Base-by-base conservation (phyloP, 1,140 invertebrate species). In the Coelopa frigida region DNA sequence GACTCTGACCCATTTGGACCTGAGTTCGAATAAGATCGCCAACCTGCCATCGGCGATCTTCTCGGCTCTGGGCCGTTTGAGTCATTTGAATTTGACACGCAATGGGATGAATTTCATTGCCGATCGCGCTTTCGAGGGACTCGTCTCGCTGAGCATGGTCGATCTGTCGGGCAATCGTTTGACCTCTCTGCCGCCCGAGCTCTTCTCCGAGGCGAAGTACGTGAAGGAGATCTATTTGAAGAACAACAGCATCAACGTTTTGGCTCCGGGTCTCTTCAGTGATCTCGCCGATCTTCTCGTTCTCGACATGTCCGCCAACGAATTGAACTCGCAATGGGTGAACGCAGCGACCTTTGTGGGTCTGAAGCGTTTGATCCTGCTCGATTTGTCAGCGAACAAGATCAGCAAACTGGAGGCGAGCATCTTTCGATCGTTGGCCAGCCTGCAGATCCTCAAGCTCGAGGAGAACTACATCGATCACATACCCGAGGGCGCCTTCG, bases 311-410 rank as follows among this genome's bases (percentile, higher is more conserved):
- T 87, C 88, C 17, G 78, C 81, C 48, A 96, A 97, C 59, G 82
- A 89, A 64, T 72, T 96, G 22, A 86, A 85, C 24, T 80, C 80
- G 33, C 87, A 87, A 59, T 94, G 85, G 90, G 84, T 89, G 27
- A 90, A 89, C 61, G 79, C 83, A 1, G 87, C 85, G 5, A 92
- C 89, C 4, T 92, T 94, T 70, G 76, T 80, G 22, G 87, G 87
- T 38, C 73, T 94, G 5, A 82, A 87, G 48, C 76, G 86, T 35
- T 74, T 94, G 5, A 79, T 88, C 5, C 81, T 87, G 46, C 71
- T 94, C 29, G 87, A 92, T 68, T 72, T 93, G 10, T 88, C 87
- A 4, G 77, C 78, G 54, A 94, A 94, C 61, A 78, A 81, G 55
- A 82, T 94, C 33, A 78, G 76, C 7, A 83, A 84, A 64, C 71